Base-by-base conservation (phyloP, 2,113 vertebrate genomes). In the Platysternon megacephalum region DNA sequence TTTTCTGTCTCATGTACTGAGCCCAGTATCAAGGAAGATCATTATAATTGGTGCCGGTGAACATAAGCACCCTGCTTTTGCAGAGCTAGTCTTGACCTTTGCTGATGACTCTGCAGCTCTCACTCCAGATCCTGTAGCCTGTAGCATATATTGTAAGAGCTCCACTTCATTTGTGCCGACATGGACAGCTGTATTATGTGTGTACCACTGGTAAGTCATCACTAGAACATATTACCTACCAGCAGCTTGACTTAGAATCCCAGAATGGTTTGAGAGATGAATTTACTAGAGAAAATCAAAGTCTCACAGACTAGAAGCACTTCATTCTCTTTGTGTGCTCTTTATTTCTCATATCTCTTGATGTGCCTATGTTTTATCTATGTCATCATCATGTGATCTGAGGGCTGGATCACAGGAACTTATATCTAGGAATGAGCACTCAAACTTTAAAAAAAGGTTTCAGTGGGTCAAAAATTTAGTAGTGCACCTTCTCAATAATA, bases 361-460 rank as follows among this genome's bases (percentile, higher is more conserved):
- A 51, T 74, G 16, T 42, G 44, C 81, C 19, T 42, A 28, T 5
- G 0, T 2, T 16, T 1, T 4, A 32, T 84, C 17, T 44, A 39
- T 42, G 11, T 76, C 6, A 26, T 26, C 9, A 42, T n/a, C 35
- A 19, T 4, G 0, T 4, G 46, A 61, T 6, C 2, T 51, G 32
- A 2, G 17, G 28, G 11, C 56, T 78, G 52, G 10, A 17, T 11
- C 12, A 85, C 12, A 49, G 16, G 22, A 32, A 14, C 1, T 29
- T 49, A 9, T 3, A n/a, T 1, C 19, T 72, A 19, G 8, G 19
- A 72, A 72, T 17, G 8, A 91, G 14, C 53, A 19, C 3, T 16
- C 1, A 0, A 11, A 17, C 0, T 82, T 10, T 35, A 29, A 28
- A 10, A 61, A 35, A 48, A 19, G 17, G 32, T 94, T 55, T 48